These are phyloP conservation scores for Camponotus fellah DNA, from an alignment of 2,888 invertebrate genomes.

Conservation along the genomic window DNA sequence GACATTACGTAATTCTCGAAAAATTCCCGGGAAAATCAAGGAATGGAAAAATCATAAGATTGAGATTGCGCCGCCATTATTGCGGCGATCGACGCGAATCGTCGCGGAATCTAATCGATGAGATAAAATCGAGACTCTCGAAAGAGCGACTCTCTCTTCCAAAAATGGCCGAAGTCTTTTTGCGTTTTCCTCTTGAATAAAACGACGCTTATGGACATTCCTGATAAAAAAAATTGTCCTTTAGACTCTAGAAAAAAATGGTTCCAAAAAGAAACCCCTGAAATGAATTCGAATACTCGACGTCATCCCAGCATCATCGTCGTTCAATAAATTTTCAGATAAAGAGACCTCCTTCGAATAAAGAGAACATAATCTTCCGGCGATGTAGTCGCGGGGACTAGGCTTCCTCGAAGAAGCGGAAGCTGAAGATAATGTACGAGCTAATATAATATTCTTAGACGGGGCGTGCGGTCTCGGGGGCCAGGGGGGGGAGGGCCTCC, in stretches of 20 bases:
- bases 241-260: background rate
- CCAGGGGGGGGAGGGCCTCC: constrained; percentile 59
- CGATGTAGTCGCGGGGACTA: constrained; percentile 15
- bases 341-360: background rate
- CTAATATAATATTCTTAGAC: constrained; percentile 83
- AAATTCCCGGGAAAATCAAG: constrained; percentile 23
- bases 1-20: constrained; percentile 45
- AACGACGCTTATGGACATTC: background rate
- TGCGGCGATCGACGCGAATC: background rate
- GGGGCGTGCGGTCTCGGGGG: constrained; percentile 68
- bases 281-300: background rate
- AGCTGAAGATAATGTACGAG: constrained; percentile 76
- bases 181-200: background rate
- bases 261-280: background rate
- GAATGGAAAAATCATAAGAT: constrained; percentile 33
- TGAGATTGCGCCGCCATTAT: constrained; percentile 28
- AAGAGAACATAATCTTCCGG: constrained; percentile 26
- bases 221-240: background rate
- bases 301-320: no score
- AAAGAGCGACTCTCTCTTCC: background rate
- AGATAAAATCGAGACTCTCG: background rate
- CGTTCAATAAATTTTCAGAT: constrained; percentile 26
- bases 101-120: background rate
- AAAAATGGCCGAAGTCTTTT: background rate
- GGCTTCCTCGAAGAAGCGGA: constrained; percentile 36